Percentiles rank a stretch among this genome's conserved stretches.
Conservation (phyloP, 1,140 invertebrate species). For the Aphelenchoides fujianensis region DNA sequence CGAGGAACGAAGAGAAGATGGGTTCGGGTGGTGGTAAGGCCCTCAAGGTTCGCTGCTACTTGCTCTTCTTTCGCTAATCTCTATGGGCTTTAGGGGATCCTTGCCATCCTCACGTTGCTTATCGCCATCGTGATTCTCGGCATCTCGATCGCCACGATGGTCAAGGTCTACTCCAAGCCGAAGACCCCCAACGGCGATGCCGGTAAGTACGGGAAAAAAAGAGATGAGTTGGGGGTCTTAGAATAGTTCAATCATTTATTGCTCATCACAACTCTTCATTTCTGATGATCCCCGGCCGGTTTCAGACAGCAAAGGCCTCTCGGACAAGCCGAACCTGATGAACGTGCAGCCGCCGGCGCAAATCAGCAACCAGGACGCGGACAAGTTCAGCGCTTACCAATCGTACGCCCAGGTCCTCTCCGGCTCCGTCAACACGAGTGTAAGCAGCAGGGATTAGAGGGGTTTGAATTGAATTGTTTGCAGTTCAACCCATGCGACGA, state of each 20-base stretch:
- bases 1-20: no score
- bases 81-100: no score
- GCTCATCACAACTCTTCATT: no score
- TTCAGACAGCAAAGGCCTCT: no score
- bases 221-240: no score
- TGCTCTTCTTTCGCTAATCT: no score
- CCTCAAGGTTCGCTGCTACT: no score
- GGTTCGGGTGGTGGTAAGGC: no score
- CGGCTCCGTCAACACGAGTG: conserved; percentile 72
- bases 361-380: not conserved
- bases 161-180: conserved; percentile 21
- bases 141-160: conserved; percentile 12
- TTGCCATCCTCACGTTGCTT: conserved; percentile 1
- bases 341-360: not conserved
- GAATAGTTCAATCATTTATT: no score
- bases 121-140: conserved; percentile 6
- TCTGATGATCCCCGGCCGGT: not conserved
- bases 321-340: not conserved
- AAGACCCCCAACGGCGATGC: not conserved
- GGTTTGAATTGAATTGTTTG: no score
- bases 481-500: conserved; percentile 84
- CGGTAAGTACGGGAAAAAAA: no score
- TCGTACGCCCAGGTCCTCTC: not conserved
- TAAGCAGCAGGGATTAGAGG: no score
- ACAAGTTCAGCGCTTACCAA: not conserved